Base-by-base conservation (phyloP, 2,113 vertebrate species). In the Entomyzon cyanotis region DNA sequence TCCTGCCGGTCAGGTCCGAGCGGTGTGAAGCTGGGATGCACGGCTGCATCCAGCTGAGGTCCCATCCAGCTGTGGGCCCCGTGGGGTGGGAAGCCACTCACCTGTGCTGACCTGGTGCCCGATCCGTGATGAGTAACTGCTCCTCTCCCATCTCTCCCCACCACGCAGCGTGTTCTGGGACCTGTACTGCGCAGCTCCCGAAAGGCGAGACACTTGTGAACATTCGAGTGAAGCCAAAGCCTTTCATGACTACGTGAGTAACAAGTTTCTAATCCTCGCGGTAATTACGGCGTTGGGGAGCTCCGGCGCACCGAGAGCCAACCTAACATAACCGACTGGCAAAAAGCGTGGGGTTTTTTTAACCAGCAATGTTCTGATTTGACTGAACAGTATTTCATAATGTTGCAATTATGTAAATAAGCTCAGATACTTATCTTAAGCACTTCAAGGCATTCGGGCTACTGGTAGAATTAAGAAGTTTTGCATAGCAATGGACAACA, bases 171-270 rank as follows among this genome's bases (percentile, higher is more conserved):
- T 99, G 94, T 99, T 99, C 97, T 99, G 99, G 99, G 99, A 99
- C 98, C 98, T 99, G 96, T 99, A 99, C 98, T 99, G 99, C 97
- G 99, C 99, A 76, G 99, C 99, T 93, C 99, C 99, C 47, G 99
- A 99, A 98, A 99, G 99, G 96, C 98, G 99, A 98, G 99, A 99
- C 97, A 99, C 99, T 97, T 99, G 99, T 98, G 99, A 99, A 98
- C 99, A 99, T 98, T 99, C 99, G 94, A 99, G 99, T 86, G 99
- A 99, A 99, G 99, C 99, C 23, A 99, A 99, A 98, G 99, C 99
- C 97, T 99, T 99, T 98, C 99, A 99, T 97, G 99, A 99, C 98
- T 99, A 99, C 21, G 99, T 99, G 98, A 99, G 99, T 99, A 98
- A 97, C 96, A 93, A 83, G 93, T 96, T 97, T 97, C 96, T 98